Evolutionary conservation across 92 coral and sea anemone genomes (phyloP).

Genomic region (Palythoa grandiflora): DNA sequence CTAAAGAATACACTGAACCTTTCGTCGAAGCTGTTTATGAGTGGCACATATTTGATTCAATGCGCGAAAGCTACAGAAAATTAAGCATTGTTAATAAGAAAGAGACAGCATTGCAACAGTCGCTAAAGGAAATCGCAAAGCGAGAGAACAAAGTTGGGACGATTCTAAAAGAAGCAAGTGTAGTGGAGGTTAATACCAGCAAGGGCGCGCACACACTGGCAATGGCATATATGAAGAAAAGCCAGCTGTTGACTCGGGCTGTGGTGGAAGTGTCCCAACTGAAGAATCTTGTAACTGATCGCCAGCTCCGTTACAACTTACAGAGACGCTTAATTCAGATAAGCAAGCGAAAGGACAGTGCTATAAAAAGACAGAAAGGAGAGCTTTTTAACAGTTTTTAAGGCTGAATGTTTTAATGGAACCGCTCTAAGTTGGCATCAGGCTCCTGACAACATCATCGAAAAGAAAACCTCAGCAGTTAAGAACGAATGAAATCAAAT

Average conservation of each 20-base stretch:
- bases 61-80: too few species aligned
- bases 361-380: slow-evolving; percentile 14
- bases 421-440: slow-evolving; percentile 7
- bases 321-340: slow-evolving; percentile 32
- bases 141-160: slow-evolving; percentile 18
- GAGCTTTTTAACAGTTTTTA: slow-evolving; percentile 1
- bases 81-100: too few species aligned
- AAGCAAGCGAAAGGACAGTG: slow-evolving; percentile 21
- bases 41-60: neutral
- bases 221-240: slow-evolving; percentile 17
- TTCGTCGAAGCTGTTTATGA: neutral
- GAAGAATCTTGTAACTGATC: slow-evolving; percentile 24
- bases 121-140: slow-evolving; percentile 8
- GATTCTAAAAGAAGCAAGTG: slow-evolving; percentile 30
- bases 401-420: slow-evolving; percentile 41
- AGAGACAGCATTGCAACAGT: neutral
- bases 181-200: slow-evolving; percentile 17
- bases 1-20: slow-evolving; percentile 7
- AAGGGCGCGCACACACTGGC: slow-evolving; percentile 27
- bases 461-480: slow-evolving; percentile 21
- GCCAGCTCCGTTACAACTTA: neutral
- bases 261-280: slow-evolving; percentile 5
- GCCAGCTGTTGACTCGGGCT: neutral
- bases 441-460: slow-evolving; percentile 15
- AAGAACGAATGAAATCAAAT: neutral